Evolutionary conservation across 2,113 vertebrate genomes (phyloP).

Genomic region (Eleginops maclovinus): DNA sequence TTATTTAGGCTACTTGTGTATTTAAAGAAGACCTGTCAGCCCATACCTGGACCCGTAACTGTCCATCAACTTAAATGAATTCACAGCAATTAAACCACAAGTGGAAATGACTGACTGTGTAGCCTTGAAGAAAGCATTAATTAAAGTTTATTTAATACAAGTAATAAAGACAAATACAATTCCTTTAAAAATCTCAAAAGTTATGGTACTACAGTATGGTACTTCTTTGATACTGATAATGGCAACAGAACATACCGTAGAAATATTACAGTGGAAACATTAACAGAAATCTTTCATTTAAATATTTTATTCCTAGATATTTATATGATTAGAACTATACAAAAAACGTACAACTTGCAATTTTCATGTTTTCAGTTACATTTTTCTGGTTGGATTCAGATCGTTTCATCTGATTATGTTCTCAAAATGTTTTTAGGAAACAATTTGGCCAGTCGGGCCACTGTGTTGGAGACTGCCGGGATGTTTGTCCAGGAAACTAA

Average conservation of each 20-base stretch:
- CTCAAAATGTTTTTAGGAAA: slow-evolving; percentile 27
- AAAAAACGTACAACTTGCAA: background rate
- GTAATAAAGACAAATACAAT: background rate
- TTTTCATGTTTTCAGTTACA: slow-evolving; percentile 7
- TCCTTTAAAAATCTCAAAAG: too few species aligned
- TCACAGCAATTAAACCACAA: slow-evolving; percentile 28
- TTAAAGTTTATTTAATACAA: background rate
- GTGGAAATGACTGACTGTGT: slow-evolving; percentile 23
- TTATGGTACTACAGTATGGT: background rate
- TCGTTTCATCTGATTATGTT: slow-evolving; percentile 30
- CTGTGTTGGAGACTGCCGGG: slow-evolving; percentile 25
- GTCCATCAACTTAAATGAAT: slow-evolving; percentile 30
- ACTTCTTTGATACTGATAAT: background rate
- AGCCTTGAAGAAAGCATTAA: too few species aligned
- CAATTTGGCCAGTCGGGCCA: slow-evolving; percentile 1
- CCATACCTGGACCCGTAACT: slow-evolving; percentile 27
- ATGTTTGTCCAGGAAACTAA: slow-evolving; percentile 48
- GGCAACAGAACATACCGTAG: background rate
- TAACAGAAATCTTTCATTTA: background rate
- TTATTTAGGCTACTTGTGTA: slow-evolving; percentile 38
- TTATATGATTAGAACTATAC: background rate
- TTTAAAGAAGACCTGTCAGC: slow-evolving; percentile 15
- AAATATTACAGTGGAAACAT: background rate
- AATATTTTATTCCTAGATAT: background rate
- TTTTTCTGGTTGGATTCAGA: slow-evolving; percentile 26